A percentile compares a stretch with the other conserved stretches of the same genome.
Evolutionary conservation across 2,888 invertebrate species (phyloP).

Genomic region (Acleris emargana): DNA sequence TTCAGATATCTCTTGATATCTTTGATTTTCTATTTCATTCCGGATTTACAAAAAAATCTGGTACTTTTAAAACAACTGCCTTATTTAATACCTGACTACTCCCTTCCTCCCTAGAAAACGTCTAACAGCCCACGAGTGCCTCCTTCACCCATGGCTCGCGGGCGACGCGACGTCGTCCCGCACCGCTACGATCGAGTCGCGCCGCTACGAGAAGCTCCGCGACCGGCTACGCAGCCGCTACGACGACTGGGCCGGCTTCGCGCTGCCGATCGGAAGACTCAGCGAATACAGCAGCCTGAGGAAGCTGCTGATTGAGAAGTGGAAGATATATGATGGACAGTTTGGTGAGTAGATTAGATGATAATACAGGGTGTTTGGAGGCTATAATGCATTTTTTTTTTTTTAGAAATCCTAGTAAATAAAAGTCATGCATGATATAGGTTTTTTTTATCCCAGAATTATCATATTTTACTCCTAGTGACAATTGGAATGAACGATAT

Average conservation of each 20-base stretch:
- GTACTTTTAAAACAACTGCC: neutral
- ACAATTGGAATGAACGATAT: too few relatives aligned
- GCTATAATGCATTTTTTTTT: too few relatives aligned
- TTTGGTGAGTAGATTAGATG: slow-evolving; percentile 87
- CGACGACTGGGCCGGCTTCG: slow-evolving; percentile 87
- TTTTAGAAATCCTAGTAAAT: too few relatives aligned
- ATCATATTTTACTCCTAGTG: too few relatives aligned
- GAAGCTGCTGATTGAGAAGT: slow-evolving; percentile 97
- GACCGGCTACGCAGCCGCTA: slow-evolving; percentile 94
- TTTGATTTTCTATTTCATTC: too few relatives aligned
- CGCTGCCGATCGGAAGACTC: slow-evolving; percentile 97
- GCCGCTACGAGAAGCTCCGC: slow-evolving; percentile 93
- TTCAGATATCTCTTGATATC: too few relatives aligned
- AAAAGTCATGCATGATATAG: too few relatives aligned
- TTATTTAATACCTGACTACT: neutral
- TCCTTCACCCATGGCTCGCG: slow-evolving; percentile 97
- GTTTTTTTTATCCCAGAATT: too few relatives aligned
- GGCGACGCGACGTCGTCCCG: slow-evolving; percentile 90
- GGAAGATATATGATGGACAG: slow-evolving; percentile 97
- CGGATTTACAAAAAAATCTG: too few relatives aligned
- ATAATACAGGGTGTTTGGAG: too few relatives aligned
- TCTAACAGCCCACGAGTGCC: slow-evolving; percentile 98
- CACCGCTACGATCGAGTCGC: slow-evolving; percentile 91
- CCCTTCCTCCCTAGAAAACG: slow-evolving; percentile 87
- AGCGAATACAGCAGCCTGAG: slow-evolving; percentile 98